A percentile compares a stretch with the other conserved stretches of the same genome.
Conservation (phyloP, 92 coral and sea anemone species). For the Blastomussa wellsi region DNA sequence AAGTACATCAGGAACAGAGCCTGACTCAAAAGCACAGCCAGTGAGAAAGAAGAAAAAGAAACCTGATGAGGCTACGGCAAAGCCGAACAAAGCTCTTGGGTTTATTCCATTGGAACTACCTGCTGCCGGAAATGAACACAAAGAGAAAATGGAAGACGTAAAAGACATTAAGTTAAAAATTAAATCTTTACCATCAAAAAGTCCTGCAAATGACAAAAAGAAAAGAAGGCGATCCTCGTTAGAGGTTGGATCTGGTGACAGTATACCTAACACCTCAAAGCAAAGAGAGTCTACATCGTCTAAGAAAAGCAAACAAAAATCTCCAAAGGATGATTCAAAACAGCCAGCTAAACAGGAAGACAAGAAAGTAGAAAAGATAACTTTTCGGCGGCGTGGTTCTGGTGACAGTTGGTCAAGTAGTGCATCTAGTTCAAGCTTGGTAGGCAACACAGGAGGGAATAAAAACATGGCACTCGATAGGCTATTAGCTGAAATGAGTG, state of each 20-base stretch:
- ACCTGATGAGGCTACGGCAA: conserved; percentile 32
- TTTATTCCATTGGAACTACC: conserved; percentile 68
- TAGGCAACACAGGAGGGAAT: conserved; percentile 32
- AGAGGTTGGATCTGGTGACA: conserved; percentile 22
- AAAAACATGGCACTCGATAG: conserved; percentile 84
- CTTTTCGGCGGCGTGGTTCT: conserved; percentile 90
- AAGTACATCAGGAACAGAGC: conserved; percentile 18
- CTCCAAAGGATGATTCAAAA: conserved; percentile 52
- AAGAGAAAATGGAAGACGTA: conserved; percentile 62
- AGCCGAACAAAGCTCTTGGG: conserved; percentile 54
- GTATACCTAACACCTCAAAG: conserved; percentile 26
- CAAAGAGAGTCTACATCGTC: conserved; percentile 33
- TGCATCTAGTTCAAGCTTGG: conserved; percentile 68
- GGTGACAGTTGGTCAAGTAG: conserved; percentile 97
- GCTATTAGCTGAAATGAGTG: conserved; percentile 81
- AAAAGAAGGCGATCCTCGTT: conserved; percentile 9
- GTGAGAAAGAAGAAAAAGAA: conserved; percentile 74
- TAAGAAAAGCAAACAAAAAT: conserved; percentile 38
- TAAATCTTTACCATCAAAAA: conserved; percentile 76
- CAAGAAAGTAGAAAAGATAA: conserved; percentile 75
- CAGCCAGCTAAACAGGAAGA: conserved; percentile 61
- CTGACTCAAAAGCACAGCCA: conserved; percentile 22
- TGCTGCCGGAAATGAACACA: conserved; percentile 48
- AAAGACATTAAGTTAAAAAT: conserved; percentile 86
- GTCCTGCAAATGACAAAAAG: conserved; percentile 39